Evolutionary conservation across 2,113 vertebrate genomes (phyloP).

Genomic region (Accipiter virgatus): DNA sequence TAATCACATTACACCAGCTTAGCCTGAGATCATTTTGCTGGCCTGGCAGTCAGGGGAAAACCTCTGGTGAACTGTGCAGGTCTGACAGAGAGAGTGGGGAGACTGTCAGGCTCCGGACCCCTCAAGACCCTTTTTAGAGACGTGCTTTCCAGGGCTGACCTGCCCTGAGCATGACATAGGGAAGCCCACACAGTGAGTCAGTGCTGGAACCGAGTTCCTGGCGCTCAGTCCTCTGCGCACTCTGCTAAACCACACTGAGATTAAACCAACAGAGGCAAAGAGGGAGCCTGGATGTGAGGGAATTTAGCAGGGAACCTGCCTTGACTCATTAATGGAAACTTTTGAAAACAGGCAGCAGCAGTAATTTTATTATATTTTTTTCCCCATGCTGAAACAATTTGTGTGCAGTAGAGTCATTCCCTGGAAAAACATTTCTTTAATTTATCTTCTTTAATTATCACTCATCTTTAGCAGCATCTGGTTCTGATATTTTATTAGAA

Average conservation of each 20-base stretch:
- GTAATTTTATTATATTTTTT: slow-evolving; percentile 66
- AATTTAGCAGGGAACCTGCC: slow-evolving; percentile 61
- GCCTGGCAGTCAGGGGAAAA: neutral
- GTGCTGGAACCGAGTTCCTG: neutral
- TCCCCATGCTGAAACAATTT: slow-evolving; percentile 73
- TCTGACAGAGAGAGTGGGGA: neutral
- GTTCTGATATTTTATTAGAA: slow-evolving; percentile 80
- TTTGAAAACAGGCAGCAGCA: slow-evolving; percentile 63
- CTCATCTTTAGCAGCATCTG: slow-evolving; percentile 78
- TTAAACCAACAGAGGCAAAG: slow-evolving; percentile 53
- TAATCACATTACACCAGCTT: neutral
- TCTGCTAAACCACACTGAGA: slow-evolving; percentile 52
- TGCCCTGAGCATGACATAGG: slow-evolving; percentile 17
- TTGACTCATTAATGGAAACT: slow-evolving; percentile 71
- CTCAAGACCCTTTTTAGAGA: neutral
- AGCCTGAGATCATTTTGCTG: neutral
- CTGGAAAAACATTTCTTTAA: slow-evolving; percentile 75
- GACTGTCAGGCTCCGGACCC: neutral
- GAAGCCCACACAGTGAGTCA: slow-evolving; percentile 52
- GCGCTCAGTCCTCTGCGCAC: neutral
- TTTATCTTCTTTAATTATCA: slow-evolving; percentile 82
- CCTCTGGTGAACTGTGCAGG: neutral
- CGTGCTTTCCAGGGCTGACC: slow-evolving; percentile 33
- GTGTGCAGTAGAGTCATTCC: slow-evolving; percentile 68
- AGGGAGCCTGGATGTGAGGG: slow-evolving; percentile 33